Evolutionary conservation across 2,888 invertebrate species (phyloP).

Genomic region (Trypoxylon attenuatum): DNA sequence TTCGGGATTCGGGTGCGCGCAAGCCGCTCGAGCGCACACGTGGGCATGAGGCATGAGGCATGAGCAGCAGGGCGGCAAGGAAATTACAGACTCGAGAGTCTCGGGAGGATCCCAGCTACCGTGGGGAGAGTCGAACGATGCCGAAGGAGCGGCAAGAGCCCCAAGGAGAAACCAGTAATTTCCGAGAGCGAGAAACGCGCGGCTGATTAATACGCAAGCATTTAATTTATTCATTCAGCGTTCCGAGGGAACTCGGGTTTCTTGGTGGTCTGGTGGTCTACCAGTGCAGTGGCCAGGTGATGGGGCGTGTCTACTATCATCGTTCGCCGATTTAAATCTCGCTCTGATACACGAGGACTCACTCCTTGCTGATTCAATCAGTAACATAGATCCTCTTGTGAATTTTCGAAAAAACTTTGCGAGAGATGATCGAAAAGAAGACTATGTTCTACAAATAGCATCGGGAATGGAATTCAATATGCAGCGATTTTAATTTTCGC

Average conservation of each 20-base stretch:
- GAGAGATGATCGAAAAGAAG: no score
- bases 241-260: constrained; percentile 32
- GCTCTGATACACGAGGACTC: no score
- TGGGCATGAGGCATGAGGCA: neutral
- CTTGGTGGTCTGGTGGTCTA: constrained; percentile 54
- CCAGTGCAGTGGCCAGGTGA: constrained; percentile 37
- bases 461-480: no score
- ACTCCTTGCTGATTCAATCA: no score
- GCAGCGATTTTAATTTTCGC: no score
- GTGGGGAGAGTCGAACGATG: no score
- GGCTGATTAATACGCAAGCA: constrained; percentile 63
- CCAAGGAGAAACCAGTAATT: constrained; percentile 60
- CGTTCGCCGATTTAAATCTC: neutral
- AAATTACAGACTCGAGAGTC: constrained; percentile 67
- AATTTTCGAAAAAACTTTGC: no score
- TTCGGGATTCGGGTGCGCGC: neutral
- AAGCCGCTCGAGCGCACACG: neutral
- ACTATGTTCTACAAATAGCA: no score
- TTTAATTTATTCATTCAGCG: constrained; percentile 68
- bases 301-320: constrained; percentile 29
- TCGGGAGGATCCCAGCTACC: constrained; percentile 40
- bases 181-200: constrained; percentile 60
- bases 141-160: constrained; percentile 8
- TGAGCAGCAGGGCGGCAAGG: constrained; percentile 59
- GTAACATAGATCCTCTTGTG: no score